phyloP scores from a whole-genome alignment of 2,797 vertebrate genomes.

The Cyclura pinguis region DNA sequence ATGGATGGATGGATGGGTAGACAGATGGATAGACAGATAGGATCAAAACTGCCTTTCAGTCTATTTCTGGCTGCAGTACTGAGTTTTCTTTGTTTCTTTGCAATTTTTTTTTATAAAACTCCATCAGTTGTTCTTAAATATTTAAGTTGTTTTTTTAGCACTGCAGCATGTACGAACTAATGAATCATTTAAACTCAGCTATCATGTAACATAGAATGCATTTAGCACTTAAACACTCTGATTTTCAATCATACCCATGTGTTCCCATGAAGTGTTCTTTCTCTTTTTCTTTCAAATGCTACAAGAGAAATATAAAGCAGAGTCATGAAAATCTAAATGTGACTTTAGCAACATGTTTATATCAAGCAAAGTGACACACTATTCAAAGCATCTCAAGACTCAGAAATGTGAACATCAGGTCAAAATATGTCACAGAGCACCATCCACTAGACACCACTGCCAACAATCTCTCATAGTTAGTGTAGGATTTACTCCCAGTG shows the following conservation, averaged over 20 bases:
- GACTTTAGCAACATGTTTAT: background rate
- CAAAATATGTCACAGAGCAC: background rate
- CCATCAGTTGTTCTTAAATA: conserved; percentile 41
- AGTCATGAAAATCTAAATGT: background rate
- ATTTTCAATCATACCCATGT: background rate
- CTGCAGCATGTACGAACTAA: conserved; percentile 25
- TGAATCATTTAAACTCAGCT: conserved; percentile 40
- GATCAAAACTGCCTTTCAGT: background rate
- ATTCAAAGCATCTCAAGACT: background rate
- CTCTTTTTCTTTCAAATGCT: background rate
- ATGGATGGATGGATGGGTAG: background rate
- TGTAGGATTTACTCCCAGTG: no score
- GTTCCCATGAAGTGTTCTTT: background rate
- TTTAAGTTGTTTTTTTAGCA: conserved; percentile 27
- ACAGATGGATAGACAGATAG: background rate
- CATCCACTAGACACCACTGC: background rate
- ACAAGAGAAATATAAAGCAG: background rate
- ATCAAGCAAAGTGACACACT: background rate
- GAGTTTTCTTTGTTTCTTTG: background rate
- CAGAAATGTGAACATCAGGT: background rate
- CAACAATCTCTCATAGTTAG: no score
- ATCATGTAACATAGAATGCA: conserved; percentile 22
- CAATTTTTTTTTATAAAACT: background rate
- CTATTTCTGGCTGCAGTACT: background rate
- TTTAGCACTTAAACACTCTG: conserved; percentile 28